A percentile compares a stretch with the other conserved stretches of the same genome.
Conservation (phyloP, 2,888 invertebrate genomes). For the Dasypolia templi region DNA sequence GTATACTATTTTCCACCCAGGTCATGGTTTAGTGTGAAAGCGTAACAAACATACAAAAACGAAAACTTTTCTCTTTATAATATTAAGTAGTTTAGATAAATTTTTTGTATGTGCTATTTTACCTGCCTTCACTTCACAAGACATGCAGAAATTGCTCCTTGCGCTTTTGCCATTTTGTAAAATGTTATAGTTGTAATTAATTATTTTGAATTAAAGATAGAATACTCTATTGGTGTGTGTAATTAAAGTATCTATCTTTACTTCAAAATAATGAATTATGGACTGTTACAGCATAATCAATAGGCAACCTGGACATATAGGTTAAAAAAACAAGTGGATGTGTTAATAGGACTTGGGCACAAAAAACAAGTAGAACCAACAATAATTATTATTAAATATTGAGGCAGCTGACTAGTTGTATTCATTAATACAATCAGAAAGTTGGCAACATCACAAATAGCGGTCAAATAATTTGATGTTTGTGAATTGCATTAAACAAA, state of each 20-base stretch:
- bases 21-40: too few species aligned
- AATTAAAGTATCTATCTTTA: not conserved
- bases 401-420: not conserved
- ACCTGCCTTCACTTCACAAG: not conserved
- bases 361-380: conserved; percentile 1
- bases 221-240: not conserved
- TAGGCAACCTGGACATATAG: not conserved
- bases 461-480: not conserved
- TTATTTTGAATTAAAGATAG: too few species aligned
- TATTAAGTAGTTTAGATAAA: too few species aligned
- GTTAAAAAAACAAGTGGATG: not conserved
- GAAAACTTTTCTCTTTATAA: too few species aligned
- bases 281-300: not conserved
- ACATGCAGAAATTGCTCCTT: not conserved
- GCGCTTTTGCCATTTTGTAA: not conserved
- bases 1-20: too few species aligned
- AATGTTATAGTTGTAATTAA: not conserved
- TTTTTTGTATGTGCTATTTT: too few species aligned
- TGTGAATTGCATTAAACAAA: not conserved
- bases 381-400: not conserved
- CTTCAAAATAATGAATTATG: too few species aligned
- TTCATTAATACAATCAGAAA: not conserved
- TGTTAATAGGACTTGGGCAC: not conserved
- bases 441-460: not conserved
- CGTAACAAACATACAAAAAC: too few species aligned